phyloP scores from a whole-genome alignment of 1,140 invertebrate genomes.

The Sipha flava region DNA sequence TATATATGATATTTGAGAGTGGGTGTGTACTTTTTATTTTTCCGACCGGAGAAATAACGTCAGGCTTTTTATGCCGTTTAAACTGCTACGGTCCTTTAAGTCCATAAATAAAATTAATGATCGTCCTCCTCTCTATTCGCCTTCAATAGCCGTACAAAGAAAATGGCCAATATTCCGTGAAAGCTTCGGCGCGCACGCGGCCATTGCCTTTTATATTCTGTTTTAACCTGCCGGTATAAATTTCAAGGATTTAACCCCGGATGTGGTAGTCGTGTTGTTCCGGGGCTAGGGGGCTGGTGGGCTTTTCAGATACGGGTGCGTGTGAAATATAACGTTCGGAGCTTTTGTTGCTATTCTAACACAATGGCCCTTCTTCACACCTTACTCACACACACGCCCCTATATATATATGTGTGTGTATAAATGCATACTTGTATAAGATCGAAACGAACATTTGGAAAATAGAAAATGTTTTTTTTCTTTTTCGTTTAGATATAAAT shows the following conservation, averaged over 20 bases:
- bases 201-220: conserved; percentile 30
- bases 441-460: conserved; percentile 6
- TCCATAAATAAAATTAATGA: conserved; percentile 32
- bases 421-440: not conserved
- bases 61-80: not conserved
- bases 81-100: not conserved
- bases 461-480: conserved; percentile 5
- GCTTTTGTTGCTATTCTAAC: conserved; percentile 12
- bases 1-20: conserved; percentile 7
- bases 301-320: not conserved
- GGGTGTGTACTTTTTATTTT: not conserved
- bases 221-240: conserved; percentile 31
- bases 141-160: not conserved
- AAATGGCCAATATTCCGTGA: conserved; percentile 30
- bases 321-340: conserved; percentile 27
- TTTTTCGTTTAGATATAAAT: not conserved
- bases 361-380: conserved; percentile 10
- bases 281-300: not conserved
- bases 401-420: too few species aligned
- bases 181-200: not conserved
- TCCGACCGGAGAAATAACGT: not conserved
- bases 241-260: conserved; percentile 22
- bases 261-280: not conserved
- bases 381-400: not conserved
- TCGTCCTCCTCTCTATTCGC: not conserved